A percentile compares a stretch with the other conserved stretches of the same genome.
Conservation (phyloP, 2,888 invertebrate species). For the Orchesellides sinensis region DNA sequence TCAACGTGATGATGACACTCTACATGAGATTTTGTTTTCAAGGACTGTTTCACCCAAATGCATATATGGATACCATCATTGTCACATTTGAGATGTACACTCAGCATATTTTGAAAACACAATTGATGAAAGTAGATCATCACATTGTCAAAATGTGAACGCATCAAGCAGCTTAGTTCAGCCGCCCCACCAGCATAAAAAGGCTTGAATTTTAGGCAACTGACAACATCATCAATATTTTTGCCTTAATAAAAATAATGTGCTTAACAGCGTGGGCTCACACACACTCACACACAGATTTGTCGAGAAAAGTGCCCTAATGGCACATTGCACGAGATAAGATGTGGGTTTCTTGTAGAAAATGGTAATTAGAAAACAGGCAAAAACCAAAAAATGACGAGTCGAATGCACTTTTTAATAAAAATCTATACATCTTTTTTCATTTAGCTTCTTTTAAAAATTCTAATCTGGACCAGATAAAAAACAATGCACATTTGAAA, state of each 20-base stretch:
- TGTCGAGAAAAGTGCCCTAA: not conserved
- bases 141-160: constrained; percentile 29
- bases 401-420: no score
- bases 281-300: no score
- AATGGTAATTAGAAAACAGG: constrained; percentile 6
- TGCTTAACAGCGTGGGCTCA: not conserved
- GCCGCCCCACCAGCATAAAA: no score
- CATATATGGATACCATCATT: no score
- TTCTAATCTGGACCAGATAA: not conserved
- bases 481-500: not conserved
- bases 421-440: not conserved
- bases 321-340: not conserved
- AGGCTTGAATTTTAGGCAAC: no score
- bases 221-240: not conserved
- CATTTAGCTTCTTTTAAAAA: not conserved
- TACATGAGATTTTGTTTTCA: no score
- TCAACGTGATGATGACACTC: constrained; percentile 7
- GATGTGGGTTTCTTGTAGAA: constrained; percentile 10
- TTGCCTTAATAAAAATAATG: not conserved
- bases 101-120: no score
- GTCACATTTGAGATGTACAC: no score
- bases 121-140: not conserved
- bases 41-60: no score
- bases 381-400: not conserved
- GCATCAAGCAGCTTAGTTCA: no score